Evolutionary conservation across 2,797 vertebrate genomes (phyloP).

Genomic region (Emys orbicularis): DNA sequence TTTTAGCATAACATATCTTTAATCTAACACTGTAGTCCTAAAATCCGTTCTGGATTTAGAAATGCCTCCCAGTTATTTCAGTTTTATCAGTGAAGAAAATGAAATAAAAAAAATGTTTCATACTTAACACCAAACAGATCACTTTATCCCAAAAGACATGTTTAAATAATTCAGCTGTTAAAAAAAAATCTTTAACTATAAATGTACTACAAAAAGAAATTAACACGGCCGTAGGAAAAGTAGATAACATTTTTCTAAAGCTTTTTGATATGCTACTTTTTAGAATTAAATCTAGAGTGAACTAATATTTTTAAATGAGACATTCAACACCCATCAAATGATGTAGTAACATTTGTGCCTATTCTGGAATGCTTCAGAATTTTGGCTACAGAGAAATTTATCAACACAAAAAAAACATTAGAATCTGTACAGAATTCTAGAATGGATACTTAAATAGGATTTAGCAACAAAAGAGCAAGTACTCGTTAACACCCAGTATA

Average conservation of each 20-base stretch:
- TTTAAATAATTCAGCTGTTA: conserved; percentile 86
- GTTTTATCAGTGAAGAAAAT: conserved; percentile 84
- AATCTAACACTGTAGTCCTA: conserved; percentile 77
- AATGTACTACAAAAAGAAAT: conserved; percentile 87
- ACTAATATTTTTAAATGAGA: conserved; percentile 83
- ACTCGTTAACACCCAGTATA: conserved; percentile 14
- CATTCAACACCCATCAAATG: conserved; percentile 67
- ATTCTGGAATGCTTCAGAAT: conserved; percentile 61
- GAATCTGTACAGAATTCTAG: conserved; percentile 14
- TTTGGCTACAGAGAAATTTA: conserved; percentile 31
- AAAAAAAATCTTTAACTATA: conserved; percentile 87
- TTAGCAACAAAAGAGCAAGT: not conserved
- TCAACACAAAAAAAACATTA: not conserved
- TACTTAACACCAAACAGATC: conserved; percentile 81
- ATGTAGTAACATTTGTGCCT: conserved; percentile 59
- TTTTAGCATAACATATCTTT: conserved; percentile 73
- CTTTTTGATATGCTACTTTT: conserved; percentile 81
- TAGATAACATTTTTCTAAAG: conserved; percentile 85
- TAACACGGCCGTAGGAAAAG: conserved; percentile 83
- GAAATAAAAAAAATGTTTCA: conserved; percentile 84
- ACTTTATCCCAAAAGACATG: conserved; percentile 81
- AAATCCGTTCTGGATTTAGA: conserved; percentile 80
- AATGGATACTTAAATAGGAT: conserved; percentile 2
- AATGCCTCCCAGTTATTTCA: conserved; percentile 82
- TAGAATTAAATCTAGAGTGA: conserved; percentile 81